Percentiles rank a stretch among this genome's conserved stretches.
phyloP scores from a whole-genome alignment of 2,797 vertebrate species.

The Anableps anableps region DNA sequence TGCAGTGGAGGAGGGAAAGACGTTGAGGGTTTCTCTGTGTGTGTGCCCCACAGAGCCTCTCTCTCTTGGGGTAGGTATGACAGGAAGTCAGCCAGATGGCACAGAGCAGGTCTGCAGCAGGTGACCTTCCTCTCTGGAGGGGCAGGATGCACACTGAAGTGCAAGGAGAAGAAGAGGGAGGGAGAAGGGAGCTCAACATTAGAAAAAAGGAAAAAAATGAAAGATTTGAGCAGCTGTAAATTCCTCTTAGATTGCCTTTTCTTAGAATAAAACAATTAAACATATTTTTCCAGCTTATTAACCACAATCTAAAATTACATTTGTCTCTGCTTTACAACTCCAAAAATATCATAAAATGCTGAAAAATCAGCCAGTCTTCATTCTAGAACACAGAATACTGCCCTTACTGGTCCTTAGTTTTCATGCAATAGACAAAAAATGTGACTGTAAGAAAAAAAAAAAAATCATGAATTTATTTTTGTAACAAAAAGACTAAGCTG shows the following conservation, averaged over 20 bases:
- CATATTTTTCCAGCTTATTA: not conserved
- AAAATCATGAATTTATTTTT: not conserved
- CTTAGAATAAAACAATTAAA: not conserved
- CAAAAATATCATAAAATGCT: not conserved
- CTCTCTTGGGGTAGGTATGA: slow-evolving; percentile 78
- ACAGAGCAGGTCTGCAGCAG: slow-evolving; percentile 75
- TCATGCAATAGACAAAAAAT: not conserved
- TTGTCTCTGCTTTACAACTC: not conserved
- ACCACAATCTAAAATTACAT: not conserved
- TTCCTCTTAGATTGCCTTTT: not conserved
- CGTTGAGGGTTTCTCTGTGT: slow-evolving; percentile 46
- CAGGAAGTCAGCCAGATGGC: slow-evolving; percentile 86
- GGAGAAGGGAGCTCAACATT: not conserved
- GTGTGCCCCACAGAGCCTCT: slow-evolving; percentile 67
- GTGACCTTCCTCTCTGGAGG: slow-evolving; percentile 75
- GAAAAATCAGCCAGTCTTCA: not conserved
- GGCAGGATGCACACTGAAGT: slow-evolving; percentile 51
- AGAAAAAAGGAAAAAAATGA: not conserved
- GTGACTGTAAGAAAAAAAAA: not conserved
- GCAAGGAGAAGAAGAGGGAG: slow-evolving; percentile 39
- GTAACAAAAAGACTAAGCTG: not conserved
- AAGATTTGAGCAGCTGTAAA: not conserved
- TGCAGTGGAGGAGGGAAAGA: slow-evolving; percentile 26
- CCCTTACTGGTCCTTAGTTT: not conserved
- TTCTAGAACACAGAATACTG: too few relatives aligned